Base-by-base conservation (phyloP, 2,113 vertebrate genomes). In the Thamnaconus septentrionalis region DNA sequence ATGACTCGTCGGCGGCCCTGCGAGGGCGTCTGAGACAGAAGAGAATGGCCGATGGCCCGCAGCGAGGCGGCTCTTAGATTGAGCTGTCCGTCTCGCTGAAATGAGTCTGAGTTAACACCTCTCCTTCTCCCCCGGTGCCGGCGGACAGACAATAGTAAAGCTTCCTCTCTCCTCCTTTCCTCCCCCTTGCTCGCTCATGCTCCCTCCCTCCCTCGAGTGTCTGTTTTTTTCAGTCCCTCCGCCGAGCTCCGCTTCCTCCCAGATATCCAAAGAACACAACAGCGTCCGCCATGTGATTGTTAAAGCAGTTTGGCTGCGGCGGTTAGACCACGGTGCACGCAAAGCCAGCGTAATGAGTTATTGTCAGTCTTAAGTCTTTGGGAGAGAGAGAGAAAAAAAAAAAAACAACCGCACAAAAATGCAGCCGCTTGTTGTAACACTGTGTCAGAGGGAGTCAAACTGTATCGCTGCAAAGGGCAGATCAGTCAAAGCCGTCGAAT, bases 31-130 rank as follows among this genome's bases (percentile, higher is more conserved):
- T 80, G 87, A 81, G 85, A 86, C 81, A 85, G 85, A 73, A 74
- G 84, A 87, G 88, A 90, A 88, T 87, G 82, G 87, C 73, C 81
- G 18, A 81, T 91, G 83, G 89, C 92, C 92, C 71, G 83, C 77
- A 92, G 93, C 92, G 55, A 87, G 86, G 90, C 85, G 85, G 90
- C 87, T 84, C 73, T 78, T 87, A 93, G 91, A 93, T 92, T 93
- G 91, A 93, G 91, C 92, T 93, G 92, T 93, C 92, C 85, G 89
- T 93, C 90, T 92, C 89, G 76, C 87, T 85, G 84, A 91, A 93
- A 93, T 92, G 91, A 91, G 87, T 91, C 90, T 89, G 86, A 92
- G 87, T 92, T 92, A 92, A 87, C 90, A 88, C 88, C 88, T 85
- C 85, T 81, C 82, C 84, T 79, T 88, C 77, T 82, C 74, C 80